Evolutionary conservation across 2,113 vertebrate genomes (phyloP).

Genomic region (Platycercus adscitus): DNA sequence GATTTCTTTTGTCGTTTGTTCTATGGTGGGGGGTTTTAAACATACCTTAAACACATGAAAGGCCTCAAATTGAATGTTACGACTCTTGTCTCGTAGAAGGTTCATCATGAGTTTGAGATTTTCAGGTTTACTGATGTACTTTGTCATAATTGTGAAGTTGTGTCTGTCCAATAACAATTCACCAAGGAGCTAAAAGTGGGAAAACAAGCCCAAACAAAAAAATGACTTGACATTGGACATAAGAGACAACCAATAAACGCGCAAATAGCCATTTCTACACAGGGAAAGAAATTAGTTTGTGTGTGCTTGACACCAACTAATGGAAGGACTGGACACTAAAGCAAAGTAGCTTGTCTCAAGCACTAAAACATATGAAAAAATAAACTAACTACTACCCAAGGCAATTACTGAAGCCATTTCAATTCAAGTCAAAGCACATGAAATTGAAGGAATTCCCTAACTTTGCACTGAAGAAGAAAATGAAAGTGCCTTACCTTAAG

Average conservation of each 20-base stretch:
- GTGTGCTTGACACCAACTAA: background rate
- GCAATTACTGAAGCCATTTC: background rate
- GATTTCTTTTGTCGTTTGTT: background rate
- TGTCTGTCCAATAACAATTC: slow-evolving; percentile 86
- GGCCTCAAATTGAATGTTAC: slow-evolving; percentile 90
- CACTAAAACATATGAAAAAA: background rate
- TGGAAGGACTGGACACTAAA: background rate
- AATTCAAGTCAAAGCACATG: background rate
- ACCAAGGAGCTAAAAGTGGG: slow-evolving; percentile 78
- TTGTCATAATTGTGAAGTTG: slow-evolving; percentile 89
- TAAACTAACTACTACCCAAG: background rate
- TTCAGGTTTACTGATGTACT: slow-evolving; percentile 89
- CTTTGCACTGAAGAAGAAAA: background rate
- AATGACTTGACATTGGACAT: background rate
- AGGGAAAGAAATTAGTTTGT: background rate
- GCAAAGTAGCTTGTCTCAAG: background rate
- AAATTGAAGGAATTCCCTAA: background rate
- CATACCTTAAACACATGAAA: slow-evolving; percentile 88
- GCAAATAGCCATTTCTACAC: background rate
- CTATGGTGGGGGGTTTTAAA: background rate
- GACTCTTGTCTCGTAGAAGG: slow-evolving; percentile 87
- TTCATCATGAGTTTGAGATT: slow-evolving; percentile 91
- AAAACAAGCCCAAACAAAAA: background rate
- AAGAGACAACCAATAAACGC: background rate
- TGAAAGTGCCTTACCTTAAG: slow-evolving; percentile 77